Evolutionary conservation across 2,888 invertebrate species (phyloP).

Genomic region (Metopia argyrocephala): DNA sequence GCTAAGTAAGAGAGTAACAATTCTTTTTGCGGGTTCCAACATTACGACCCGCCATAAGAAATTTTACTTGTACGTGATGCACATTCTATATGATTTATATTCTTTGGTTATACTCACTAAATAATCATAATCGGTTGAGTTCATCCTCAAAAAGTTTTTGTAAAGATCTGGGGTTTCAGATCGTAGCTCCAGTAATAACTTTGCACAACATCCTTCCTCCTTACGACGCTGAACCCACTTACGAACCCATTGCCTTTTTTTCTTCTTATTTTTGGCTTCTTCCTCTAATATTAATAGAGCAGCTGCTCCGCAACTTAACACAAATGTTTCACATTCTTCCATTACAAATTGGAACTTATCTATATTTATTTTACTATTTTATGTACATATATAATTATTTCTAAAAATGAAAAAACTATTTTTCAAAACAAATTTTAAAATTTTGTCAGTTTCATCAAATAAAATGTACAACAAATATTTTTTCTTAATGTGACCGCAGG

Average conservation of each 20-base stretch:
- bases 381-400: neutral
- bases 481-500: too few species aligned
- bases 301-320: constrained; percentile 20
- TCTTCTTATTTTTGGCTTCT: neutral
- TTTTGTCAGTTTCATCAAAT: too few species aligned
- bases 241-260: constrained; percentile 3
- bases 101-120: constrained; percentile 15
- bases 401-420: too few species aligned
- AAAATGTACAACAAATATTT: too few species aligned
- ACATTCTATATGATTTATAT: too few species aligned
- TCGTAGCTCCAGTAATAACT: constrained; percentile 1
- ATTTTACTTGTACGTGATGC: too few species aligned
- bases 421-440: too few species aligned
- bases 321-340: constrained; percentile 8
- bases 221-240: constrained; percentile 6
- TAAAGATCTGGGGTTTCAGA: constrained; percentile 26
- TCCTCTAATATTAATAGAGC: neutral
- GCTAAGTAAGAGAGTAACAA: too few species aligned
- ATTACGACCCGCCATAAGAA: too few species aligned
- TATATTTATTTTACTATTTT: neutral
- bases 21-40: too few species aligned
- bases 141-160: constrained; percentile 30
- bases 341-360: neutral
- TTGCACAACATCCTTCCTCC: constrained; percentile 26
- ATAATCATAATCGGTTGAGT: constrained; percentile 8